Evolutionary conservation across 2,113 vertebrate genomes (phyloP).

Genomic region (Polyodon spathula): DNA sequence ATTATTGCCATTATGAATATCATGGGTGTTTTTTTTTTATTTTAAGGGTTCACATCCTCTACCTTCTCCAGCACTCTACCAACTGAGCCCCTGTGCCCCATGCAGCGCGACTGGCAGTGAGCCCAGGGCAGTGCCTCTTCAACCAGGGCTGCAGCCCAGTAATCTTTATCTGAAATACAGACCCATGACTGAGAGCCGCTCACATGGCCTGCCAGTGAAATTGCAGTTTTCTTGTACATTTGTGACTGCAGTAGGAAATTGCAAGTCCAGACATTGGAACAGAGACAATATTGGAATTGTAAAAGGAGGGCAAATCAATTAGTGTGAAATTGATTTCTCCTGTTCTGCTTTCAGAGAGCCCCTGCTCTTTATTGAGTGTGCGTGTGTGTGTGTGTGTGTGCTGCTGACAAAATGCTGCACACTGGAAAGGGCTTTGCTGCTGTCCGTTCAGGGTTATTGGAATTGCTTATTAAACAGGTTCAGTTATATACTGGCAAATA

Average conservation of each 20-base stretch:
- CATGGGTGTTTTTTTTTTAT: no score
- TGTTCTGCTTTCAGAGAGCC: background rate
- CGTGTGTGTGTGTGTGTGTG: background rate
- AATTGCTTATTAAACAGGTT: background rate
- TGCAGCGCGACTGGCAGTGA: no score
- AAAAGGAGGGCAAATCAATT: slow-evolving; percentile 6
- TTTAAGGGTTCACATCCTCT: no score
- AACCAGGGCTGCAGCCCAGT: background rate
- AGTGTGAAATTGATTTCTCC: slow-evolving; percentile 8
- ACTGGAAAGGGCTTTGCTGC: background rate
- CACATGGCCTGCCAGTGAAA: background rate
- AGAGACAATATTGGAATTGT: background rate
- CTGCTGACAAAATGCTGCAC: background rate
- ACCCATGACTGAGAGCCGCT: background rate
- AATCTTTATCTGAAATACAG: background rate
- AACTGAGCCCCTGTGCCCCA: no score
- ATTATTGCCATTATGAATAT: no score
- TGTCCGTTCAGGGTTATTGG: background rate
- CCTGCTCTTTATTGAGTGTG: background rate
- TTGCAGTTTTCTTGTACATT: slow-evolving; percentile 2
- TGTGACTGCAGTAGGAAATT: slow-evolving; percentile 5
- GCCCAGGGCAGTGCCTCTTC: no score
- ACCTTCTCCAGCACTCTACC: no score
- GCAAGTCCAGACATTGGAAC: slow-evolving; percentile 1
- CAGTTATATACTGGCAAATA: background rate